Percentiles rank a stretch among this genome's conserved stretches.
phyloP scores from a whole-genome alignment of 1,140 invertebrate species.

The Ips typographus region DNA sequence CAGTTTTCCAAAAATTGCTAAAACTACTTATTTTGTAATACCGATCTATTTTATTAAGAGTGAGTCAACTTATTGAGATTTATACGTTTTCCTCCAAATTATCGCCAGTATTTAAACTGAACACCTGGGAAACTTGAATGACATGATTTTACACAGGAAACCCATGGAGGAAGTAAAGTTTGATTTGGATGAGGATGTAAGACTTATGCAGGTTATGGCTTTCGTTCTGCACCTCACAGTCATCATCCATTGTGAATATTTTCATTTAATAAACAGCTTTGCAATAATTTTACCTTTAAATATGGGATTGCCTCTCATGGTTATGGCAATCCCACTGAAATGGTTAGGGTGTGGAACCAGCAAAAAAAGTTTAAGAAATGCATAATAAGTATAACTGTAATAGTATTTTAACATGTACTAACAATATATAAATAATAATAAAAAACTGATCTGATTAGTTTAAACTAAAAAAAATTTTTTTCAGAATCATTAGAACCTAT shows the following conservation, averaged over 20 bases:
- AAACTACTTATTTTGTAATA: too few relatives aligned
- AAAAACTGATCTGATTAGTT: too few relatives aligned
- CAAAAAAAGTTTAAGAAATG: conserved; percentile 74
- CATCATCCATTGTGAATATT: conserved; percentile 79
- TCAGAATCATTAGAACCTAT: too few relatives aligned
- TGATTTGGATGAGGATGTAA: conserved; percentile 63
- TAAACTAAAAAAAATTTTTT: too few relatives aligned
- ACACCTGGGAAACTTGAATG: conserved; percentile 41
- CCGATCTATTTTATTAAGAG: too few relatives aligned
- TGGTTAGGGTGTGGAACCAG: conserved; percentile 76
- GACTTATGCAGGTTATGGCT: conserved; percentile 76
- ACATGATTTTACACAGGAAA: conserved; percentile 38
- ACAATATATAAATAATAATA: too few relatives aligned
- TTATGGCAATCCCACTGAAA: conserved; percentile 70
- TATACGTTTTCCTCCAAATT: conserved; percentile 68
- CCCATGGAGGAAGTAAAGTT: conserved; percentile 57
- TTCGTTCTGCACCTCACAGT: conserved; percentile 73
- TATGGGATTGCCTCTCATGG: conserved; percentile 85
- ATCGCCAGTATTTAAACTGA: conserved; percentile 66
- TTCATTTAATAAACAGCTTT: conserved; percentile 78
- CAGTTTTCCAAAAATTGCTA: too few relatives aligned
- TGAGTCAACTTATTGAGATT: conserved; percentile 79
- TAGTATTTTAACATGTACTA: background rate
- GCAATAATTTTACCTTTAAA: conserved; percentile 66
- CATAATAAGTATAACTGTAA: conserved; percentile 50